A percentile compares a stretch with the other conserved stretches of the same genome.
Conservation (phyloP, 1,140 invertebrate genomes). For the Adelges cooleyi region DNA sequence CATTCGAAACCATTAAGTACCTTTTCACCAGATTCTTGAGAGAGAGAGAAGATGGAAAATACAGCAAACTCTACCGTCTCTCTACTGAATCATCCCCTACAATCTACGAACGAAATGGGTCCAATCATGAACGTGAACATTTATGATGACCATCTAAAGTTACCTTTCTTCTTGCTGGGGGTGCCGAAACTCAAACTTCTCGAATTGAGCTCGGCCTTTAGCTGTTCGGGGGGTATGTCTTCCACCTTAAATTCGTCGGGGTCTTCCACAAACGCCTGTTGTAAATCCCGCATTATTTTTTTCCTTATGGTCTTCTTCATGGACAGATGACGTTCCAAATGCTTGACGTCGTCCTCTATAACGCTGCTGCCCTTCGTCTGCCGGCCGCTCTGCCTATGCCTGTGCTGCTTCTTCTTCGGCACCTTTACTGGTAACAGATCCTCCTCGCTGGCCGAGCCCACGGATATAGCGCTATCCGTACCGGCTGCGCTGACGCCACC, state of each 20-base stretch:
- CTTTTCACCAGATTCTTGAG: background rate
- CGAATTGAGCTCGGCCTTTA: slow-evolving; percentile 54
- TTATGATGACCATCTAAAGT: too few relatives aligned
- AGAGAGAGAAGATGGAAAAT: too few relatives aligned
- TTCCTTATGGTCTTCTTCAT: slow-evolving; percentile 79
- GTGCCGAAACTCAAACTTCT: slow-evolving; percentile 51
- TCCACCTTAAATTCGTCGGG: slow-evolving; percentile 58
- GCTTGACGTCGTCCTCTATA: slow-evolving; percentile 57
- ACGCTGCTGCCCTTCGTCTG: slow-evolving; percentile 49
- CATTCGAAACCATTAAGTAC: too few relatives aligned
- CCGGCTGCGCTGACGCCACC: slow-evolving; percentile 34
- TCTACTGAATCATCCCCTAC: too few relatives aligned
- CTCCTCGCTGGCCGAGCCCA: slow-evolving; percentile 44
- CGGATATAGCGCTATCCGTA: slow-evolving; percentile 43
- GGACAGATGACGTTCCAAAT: slow-evolving; percentile 64
- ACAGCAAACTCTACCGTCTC: too few relatives aligned
- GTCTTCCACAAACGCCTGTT: slow-evolving; percentile 61
- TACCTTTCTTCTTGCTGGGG: slow-evolving; percentile 41
- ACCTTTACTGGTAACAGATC: slow-evolving; percentile 38
- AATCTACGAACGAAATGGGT: too few relatives aligned
- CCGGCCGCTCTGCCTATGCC: slow-evolving; percentile 18
- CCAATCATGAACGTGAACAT: too few relatives aligned
- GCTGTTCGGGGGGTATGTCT: slow-evolving; percentile 51
- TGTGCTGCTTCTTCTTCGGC: slow-evolving; percentile 45
- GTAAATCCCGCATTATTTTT: slow-evolving; percentile 71